Conservation (phyloP, 1,140 invertebrate species). For the Cyclargus thomasi region DNA sequence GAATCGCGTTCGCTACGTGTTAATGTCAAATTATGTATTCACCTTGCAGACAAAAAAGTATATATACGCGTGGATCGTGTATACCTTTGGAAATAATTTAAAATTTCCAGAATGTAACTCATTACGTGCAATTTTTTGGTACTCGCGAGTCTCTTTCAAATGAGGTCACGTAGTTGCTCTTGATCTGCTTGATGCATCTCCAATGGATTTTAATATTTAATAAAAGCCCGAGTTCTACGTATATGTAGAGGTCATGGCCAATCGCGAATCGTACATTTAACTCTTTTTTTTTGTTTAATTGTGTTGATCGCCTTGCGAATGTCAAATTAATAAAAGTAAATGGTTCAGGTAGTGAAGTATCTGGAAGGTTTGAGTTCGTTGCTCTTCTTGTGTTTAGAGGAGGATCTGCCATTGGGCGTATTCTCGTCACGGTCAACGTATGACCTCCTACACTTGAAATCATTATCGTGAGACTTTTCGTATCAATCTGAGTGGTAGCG, state of each 20-base stretch:
- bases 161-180: slow-evolving; percentile 2
- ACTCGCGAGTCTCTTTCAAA: background rate
- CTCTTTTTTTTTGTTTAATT: background rate
- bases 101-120: no score
- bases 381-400: background rate
- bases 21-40: background rate
- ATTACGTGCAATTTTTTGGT: background rate
- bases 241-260: background rate
- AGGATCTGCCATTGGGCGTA: background rate
- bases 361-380: background rate
- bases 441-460: background rate
- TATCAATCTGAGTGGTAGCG: background rate
- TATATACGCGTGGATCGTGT: no score
- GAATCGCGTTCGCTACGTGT: no score
- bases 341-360: background rate
- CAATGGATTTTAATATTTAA: background rate
- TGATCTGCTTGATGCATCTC: background rate
- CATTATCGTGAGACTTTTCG: background rate
- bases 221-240: background rate
- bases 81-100: no score
- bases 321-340: background rate
- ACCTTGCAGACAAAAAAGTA: no score
- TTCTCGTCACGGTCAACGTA: background rate
- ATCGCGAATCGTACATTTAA: background rate
- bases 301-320: background rate